Conservation (phyloP, 2,797 vertebrate species). For the Antrozous pallidus region DNA sequence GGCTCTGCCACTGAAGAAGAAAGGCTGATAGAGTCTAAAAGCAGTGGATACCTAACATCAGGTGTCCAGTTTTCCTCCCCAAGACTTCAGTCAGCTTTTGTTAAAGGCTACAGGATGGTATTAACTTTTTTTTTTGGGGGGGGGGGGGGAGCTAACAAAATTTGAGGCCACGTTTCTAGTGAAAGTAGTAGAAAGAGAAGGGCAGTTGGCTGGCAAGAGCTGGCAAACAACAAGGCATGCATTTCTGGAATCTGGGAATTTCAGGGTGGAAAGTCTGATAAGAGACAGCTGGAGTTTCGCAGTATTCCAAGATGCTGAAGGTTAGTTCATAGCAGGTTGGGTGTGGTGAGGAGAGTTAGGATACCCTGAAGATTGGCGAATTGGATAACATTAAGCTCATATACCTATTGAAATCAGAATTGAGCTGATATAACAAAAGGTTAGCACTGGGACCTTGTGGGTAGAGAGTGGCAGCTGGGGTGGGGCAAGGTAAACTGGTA, state of each 20-base stretch:
- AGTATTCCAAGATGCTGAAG: neutral
- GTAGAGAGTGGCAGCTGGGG: neutral
- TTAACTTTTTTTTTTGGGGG: neutral
- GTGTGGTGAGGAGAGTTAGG: neutral
- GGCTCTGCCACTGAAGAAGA: neutral
- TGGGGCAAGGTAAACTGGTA: neutral
- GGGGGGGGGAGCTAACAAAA: neutral
- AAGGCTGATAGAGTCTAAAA: neutral
- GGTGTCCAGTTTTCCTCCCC: neutral
- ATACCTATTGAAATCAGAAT: neutral
- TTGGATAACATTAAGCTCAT: neutral
- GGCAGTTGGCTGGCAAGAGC: neutral
- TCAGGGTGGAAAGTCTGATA: neutral
- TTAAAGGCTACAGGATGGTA: neutral
- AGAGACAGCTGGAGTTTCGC: neutral
- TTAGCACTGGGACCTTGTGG: neutral
- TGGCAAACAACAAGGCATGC: neutral
- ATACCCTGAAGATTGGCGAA: neutral
- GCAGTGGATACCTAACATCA: neutral
- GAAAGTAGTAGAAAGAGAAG: neutral
- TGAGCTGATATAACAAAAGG: neutral
- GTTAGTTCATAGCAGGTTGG: neutral
- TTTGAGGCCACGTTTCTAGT: neutral
- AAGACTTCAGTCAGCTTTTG: neutral
- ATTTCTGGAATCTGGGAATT: neutral